These are phyloP conservation scores for Ciconia boyciana DNA, from an alignment of 2,113 vertebrate species.

Conservation along the genomic window DNA sequence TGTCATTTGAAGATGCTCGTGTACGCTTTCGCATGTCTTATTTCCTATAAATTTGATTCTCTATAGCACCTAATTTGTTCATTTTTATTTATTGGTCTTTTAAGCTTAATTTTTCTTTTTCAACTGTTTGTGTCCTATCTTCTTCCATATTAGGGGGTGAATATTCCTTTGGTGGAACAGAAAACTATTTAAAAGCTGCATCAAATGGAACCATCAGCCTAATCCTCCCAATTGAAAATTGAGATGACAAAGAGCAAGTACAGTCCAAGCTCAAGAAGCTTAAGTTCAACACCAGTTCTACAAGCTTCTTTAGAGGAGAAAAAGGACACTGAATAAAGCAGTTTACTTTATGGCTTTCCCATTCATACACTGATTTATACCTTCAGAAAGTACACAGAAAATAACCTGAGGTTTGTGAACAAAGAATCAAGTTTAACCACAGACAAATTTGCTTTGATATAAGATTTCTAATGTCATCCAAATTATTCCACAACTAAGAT, in stretches of 20 bases:
- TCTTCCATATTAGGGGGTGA: not conserved
- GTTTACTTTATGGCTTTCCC: not conserved
- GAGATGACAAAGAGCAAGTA: not conserved
- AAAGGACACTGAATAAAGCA: not conserved
- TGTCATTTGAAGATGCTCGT: not conserved
- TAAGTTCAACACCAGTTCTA: not conserved
- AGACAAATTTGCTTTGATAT: not conserved
- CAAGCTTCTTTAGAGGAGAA: not conserved
- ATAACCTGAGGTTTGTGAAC: constrained; percentile 9
- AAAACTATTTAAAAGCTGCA: not conserved
- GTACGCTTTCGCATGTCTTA: not conserved
- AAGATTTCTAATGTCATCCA: not conserved
- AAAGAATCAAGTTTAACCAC: constrained; percentile 41
- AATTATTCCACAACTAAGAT: not conserved
- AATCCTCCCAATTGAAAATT: not conserved
- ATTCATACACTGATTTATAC: constrained; percentile 32
- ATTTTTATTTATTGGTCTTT: not conserved
- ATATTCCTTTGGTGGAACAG: not conserved
- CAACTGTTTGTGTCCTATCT: not conserved
- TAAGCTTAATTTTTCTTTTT: not conserved
- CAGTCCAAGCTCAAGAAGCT: not conserved
- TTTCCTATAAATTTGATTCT: not conserved
- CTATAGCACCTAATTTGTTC: not conserved
- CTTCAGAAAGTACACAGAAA: constrained; percentile 40
- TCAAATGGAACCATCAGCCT: not conserved